Percentiles rank a stretch among this genome's conserved stretches.
phyloP scores from a whole-genome alignment of 92 coral and sea anemone genomes.

The Palythoa heliodiscus region DNA sequence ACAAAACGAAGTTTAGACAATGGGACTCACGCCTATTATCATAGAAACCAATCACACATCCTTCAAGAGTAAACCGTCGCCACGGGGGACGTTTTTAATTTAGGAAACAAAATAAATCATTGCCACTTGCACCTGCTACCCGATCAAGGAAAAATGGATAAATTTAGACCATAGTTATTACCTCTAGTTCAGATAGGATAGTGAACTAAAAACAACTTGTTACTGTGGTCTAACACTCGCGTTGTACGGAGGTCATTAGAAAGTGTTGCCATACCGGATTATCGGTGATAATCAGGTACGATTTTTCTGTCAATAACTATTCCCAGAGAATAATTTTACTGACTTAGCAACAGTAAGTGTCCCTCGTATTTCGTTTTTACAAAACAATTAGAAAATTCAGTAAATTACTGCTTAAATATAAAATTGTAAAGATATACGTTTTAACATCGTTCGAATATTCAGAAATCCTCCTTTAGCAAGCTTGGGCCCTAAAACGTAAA shows the following conservation, averaged over 20 bases:
- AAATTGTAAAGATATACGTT: neutral
- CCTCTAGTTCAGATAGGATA: slow-evolving; percentile 20
- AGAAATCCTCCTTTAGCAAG: neutral
- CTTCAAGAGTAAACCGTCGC: slow-evolving; percentile 23
- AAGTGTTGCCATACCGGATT: neutral
- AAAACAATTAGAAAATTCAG: neutral
- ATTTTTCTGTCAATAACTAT: neutral
- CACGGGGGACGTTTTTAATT: slow-evolving; percentile 25
- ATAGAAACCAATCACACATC: slow-evolving; percentile 1
- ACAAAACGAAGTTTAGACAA: slow-evolving; percentile 12
- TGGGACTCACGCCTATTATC: slow-evolving; percentile 12
- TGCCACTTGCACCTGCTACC: slow-evolving; percentile 27
- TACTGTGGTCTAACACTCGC: slow-evolving; percentile 20
- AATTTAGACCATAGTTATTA: slow-evolving; percentile 26
- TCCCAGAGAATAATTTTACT: neutral
- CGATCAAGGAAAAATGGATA: slow-evolving; percentile 43
- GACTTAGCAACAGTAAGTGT: neutral
- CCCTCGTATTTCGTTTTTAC: neutral
- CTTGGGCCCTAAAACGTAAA: neutral
- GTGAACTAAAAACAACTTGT: slow-evolving; percentile 8
- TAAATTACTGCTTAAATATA: neutral
- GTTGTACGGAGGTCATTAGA: neutral
- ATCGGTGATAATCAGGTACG: slow-evolving; percentile 9
- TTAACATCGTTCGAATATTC: neutral
- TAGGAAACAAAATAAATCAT: slow-evolving; percentile 37